These are phyloP conservation scores for Myotis lucifugus DNA, from an alignment of 2,113 vertebrate genomes.

Conservation along the genomic window DNA sequence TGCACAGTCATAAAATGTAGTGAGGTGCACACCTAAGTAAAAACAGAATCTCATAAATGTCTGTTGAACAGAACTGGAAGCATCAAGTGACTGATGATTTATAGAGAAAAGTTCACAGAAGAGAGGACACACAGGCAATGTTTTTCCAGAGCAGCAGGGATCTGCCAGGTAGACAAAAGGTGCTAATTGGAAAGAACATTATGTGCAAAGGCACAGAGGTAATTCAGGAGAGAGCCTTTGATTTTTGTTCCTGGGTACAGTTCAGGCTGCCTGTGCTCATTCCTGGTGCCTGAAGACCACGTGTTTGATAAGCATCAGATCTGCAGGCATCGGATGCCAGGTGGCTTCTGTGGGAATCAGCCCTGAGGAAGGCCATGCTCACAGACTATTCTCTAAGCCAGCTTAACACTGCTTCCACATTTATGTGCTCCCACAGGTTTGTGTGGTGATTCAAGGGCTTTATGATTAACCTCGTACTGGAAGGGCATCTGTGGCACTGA, in stretches of 20 bases:
- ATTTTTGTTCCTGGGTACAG: background rate
- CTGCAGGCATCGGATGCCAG: conserved; percentile 13
- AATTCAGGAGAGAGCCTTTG: background rate
- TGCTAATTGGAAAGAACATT: background rate
- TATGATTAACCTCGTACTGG: conserved; percentile 22
- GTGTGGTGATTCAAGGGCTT: conserved; percentile 1
- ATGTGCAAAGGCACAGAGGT: background rate
- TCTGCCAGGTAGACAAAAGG: background rate
- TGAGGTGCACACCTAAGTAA: background rate
- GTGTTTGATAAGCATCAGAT: background rate
- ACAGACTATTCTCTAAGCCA: background rate
- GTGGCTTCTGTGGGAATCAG: background rate
- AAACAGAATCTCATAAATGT: background rate
- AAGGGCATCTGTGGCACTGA: background rate
- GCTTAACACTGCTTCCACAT: background rate
- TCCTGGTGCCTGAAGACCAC: background rate
- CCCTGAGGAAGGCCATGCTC: background rate
- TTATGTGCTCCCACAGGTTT: background rate
- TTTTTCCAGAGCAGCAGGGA: background rate
- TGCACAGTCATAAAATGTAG: background rate
- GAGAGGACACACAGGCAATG: background rate
- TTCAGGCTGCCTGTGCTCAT: background rate
- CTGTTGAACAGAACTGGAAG: background rate
- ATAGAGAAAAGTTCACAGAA: background rate
- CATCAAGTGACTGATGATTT: background rate